Percentiles rank a stretch among this genome's conserved stretches.
Conservation (phyloP, 2,888 invertebrate genomes). For the Rhagium mordax region DNA sequence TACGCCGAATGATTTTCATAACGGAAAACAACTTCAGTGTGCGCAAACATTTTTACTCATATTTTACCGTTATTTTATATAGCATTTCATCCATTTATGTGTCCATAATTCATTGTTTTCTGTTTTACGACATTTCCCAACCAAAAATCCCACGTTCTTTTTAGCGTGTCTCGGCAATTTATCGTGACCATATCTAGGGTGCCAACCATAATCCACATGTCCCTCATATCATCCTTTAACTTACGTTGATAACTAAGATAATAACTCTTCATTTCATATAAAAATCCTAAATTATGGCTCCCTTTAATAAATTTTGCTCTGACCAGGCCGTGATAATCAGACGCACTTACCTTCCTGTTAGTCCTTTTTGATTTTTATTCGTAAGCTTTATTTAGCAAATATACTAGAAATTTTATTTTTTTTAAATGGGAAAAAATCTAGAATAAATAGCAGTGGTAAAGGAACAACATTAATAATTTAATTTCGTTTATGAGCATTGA, state of each 20-base stretch:
- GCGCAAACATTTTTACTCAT: slow-evolving; percentile 24
- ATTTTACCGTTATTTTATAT: slow-evolving; percentile 31
- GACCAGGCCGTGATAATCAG: neutral
- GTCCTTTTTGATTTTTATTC: neutral
- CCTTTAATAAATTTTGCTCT: slow-evolving; percentile 4
- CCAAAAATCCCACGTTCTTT: slow-evolving; percentile 26
- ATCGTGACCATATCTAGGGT: slow-evolving; percentile 26
- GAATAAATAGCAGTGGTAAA: too few relatives aligned
- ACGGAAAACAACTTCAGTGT: slow-evolving; percentile 32
- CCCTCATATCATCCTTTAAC: slow-evolving; percentile 36
- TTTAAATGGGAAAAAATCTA: too few relatives aligned
- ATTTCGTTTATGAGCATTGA: too few relatives aligned
- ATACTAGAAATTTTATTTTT: neutral
- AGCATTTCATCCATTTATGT: slow-evolving; percentile 33
- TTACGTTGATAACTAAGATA: slow-evolving; percentile 29
- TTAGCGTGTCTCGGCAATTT: slow-evolving; percentile 30
- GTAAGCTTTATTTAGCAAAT: neutral
- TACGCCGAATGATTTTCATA: neutral
- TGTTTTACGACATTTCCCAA: slow-evolving; percentile 33
- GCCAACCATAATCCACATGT: slow-evolving; percentile 36
- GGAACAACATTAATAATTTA: too few relatives aligned
- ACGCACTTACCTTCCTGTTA: neutral
- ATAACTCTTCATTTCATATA: slow-evolving; percentile 35
- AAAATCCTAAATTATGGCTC: slow-evolving; percentile 8
- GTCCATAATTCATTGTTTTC: slow-evolving; percentile 36